These are phyloP conservation scores for Chiloscyllium punctatum DNA, from an alignment of 2,797 vertebrate genomes.

Conservation along the genomic window DNA sequence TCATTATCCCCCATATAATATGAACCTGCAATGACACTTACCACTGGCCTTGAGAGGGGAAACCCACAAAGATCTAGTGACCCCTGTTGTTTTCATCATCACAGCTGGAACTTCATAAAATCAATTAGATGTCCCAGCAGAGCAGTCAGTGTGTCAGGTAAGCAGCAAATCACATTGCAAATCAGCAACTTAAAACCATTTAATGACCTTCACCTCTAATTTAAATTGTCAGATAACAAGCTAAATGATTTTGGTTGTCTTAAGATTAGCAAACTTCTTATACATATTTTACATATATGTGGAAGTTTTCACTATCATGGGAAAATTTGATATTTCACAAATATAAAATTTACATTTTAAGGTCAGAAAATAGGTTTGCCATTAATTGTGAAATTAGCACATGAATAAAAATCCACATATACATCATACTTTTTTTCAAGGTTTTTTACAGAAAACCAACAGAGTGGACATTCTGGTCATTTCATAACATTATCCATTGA, in stretches of 20 bases:
- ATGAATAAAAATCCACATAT: neutral
- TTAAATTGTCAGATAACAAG: neutral
- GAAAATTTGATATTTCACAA: neutral
- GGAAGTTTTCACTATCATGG: neutral
- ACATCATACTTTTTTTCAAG: neutral
- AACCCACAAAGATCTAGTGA: neutral
- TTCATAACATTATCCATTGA: neutral
- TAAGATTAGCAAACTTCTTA: neutral
- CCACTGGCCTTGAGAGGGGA: neutral
- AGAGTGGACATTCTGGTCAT: no score
- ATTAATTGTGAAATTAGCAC: neutral
- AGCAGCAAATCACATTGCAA: neutral
- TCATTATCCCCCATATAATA: neutral
- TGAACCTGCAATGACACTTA: neutral
- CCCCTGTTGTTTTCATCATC: neutral
- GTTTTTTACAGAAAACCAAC: neutral
- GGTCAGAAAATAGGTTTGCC: neutral
- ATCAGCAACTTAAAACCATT: neutral
- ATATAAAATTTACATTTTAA: neutral
- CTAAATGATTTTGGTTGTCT: neutral
- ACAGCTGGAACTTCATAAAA: neutral
- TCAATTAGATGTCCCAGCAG: neutral
- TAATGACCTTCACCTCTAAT: neutral
- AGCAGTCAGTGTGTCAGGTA: neutral
- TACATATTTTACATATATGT: neutral